Base-by-base conservation (phyloP, 2,797 vertebrate genomes). In the Epinephelus coioides region DNA sequence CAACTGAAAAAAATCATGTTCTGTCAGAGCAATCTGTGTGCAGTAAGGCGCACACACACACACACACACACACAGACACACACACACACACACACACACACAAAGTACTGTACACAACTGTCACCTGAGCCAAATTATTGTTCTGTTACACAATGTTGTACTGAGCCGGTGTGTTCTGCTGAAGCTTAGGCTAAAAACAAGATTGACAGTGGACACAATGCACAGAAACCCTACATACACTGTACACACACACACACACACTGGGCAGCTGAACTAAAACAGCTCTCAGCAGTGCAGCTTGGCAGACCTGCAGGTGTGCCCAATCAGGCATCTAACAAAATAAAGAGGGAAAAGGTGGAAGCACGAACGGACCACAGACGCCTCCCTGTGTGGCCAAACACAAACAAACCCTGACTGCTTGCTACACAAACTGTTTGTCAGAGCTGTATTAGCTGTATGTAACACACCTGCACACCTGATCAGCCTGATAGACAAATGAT, bases 291-390 rank as follows among this genome's bases (percentile, higher is more conserved):
- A 70, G 81, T 62, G 69, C 55, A 61, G 64, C 69, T 60, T 78
- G 55, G 74, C 78, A 81, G 70, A 62, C 61, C 67, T 88, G 85
- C 83, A 88, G 81, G 78, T 84, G 69, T 75, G 67, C 44, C 75
- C 79, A 82, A 69, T 88, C 81, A 85, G 79, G 75, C 83, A 63
- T 86, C 77, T 17, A 71, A 80, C 80, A 71, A 88, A 89, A 90
- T 90, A 86, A 78, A 85, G 67, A 82, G 70, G 65, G 70, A 85
- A 83, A 79, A 76, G 74, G 38, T 72, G 76, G 50, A 82, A 80
- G 81, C 89, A 88, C 80, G 78, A 78, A 75, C 71, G 0, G 61
- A 44, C 75, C 56, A 56, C 81, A 70, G 82, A 73, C 57, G 61
- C 73, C 74, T 12, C 72, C 61, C 67, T 47, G 74, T 86, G 86